These are phyloP conservation scores for Vanessa atalanta DNA, from an alignment of 1,140 invertebrate species.

Conservation along the genomic window DNA sequence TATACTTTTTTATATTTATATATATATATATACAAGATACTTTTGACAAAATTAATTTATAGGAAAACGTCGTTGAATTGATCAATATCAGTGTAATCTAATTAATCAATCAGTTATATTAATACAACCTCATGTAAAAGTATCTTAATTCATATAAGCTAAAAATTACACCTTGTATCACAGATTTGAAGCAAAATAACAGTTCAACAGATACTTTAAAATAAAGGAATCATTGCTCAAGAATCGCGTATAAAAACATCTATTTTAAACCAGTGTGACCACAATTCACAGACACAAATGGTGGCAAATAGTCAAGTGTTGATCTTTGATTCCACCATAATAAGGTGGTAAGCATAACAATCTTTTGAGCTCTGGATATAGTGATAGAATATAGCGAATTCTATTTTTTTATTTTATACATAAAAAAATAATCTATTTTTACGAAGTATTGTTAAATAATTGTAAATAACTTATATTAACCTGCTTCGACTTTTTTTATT, in stretches of 20 bases:
- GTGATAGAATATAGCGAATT: not conserved
- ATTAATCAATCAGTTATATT: too few species aligned
- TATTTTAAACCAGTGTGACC: conserved; percentile 17
- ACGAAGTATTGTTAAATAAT: not conserved
- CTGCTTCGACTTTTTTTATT: too few species aligned
- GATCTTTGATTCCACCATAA: conserved; percentile 26
- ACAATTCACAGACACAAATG: conserved; percentile 34
- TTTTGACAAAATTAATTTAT: too few species aligned
- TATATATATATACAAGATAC: too few species aligned
- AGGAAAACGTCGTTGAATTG: too few species aligned
- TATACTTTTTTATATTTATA: too few species aligned
- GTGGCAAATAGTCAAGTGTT: conserved; percentile 45
- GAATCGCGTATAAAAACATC: conserved; percentile 30
- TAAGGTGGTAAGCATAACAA: conserved; percentile 33
- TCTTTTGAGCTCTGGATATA: not conserved
- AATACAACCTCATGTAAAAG: too few species aligned
- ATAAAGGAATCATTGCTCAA: not conserved
- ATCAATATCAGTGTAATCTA: too few species aligned
- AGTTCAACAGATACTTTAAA: not conserved
- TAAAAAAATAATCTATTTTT: not conserved
- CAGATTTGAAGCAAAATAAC: not conserved
- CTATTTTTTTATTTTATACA: not conserved
- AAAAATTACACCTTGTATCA: too few species aligned
- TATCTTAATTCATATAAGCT: too few species aligned
- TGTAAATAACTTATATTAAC: too few species aligned